Evolutionary conservation across 2,888 invertebrate genomes (phyloP), one percentile per base, ranked within the genome.

Genomic region (Ectemnius lituratus): DNA sequence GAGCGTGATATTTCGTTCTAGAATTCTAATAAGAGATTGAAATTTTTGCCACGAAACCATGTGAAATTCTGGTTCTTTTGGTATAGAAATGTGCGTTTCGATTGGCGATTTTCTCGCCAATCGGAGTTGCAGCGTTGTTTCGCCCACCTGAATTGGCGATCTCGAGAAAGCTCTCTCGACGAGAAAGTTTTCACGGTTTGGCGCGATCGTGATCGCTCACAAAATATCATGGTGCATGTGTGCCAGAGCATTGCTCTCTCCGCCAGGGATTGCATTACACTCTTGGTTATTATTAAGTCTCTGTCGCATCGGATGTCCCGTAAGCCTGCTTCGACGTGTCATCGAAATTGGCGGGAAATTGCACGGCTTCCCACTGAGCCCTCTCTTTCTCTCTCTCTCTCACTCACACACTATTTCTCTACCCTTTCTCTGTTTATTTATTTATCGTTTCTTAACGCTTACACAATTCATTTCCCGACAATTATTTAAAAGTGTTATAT

Each of bases 321-420:
- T 6, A 37, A 37, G 11, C 37, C 37, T 6, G 37, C 37, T 37
- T 11, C 8, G 11, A 14, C 16, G 52, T 16, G 8, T 52, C 57
- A 16, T 8, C 47, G 70, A 60, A 72, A 72, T 72, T 76, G 76
- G 75, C 76, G 76, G 76, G 76, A 76, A 76, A 62, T 72, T 58
- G 45, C 28, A 47, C 37, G 18, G 47, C 64, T 59, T 61, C 37
- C 37, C 37, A 37, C 37, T 37, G 37, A 37, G 6, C 37, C 8
- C 37, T 37, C 11, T 37, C 37, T 11, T 8, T 37, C 37, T 37
- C 37, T 37, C 37, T 11, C 37, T 11, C 8, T 37, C 8, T 1
- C 6, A 23, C 23, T 1, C 20, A 20, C 20, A 20, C 20, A 20
- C 3, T 23, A 23, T 3, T 23, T 3, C 3, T 23, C 23, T 23